A percentile compares a stretch with the other conserved stretches of the same genome.
These are phyloP conservation scores for Tenodera sinensis DNA, from an alignment of 2,888 invertebrate species.

Conservation along the genomic window DNA sequence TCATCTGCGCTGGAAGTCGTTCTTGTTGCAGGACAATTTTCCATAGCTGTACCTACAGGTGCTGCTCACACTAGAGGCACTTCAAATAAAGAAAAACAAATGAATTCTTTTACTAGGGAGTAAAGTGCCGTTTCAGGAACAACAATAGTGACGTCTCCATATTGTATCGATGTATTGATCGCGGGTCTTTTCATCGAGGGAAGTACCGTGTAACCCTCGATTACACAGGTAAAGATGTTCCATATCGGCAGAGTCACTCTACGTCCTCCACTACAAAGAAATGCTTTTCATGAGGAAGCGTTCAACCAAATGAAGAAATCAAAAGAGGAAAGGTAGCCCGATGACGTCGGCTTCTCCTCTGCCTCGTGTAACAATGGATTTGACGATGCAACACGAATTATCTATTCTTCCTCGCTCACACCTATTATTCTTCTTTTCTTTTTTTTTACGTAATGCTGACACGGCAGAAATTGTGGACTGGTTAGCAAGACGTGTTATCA, in stretches of 20 bases:
- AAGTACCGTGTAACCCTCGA: slow-evolving; percentile 9
- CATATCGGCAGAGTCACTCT: background rate
- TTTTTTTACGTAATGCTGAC: slow-evolving; percentile 5
- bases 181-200: background rate
- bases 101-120: background rate
- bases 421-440: background rate
- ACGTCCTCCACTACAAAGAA: background rate
- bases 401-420: background rate
- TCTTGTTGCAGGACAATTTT: background rate
- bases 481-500: background rate
- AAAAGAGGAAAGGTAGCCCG: background rate
- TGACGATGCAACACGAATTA: background rate
- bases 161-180: background rate
- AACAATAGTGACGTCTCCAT: slow-evolving; percentile 8
- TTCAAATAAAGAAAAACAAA: background rate
- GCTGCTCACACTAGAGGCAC: background rate
- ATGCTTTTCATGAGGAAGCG: background rate
- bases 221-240: slow-evolving; percentile 11
- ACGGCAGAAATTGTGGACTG: background rate
- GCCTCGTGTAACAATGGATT: background rate
- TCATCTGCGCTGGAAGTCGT: too few relatives aligned
- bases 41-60: background rate
- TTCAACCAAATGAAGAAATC: slow-evolving; percentile 13
- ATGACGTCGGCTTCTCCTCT: slow-evolving; percentile 4
- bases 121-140: background rate